Conservation (phyloP, 2,888 invertebrate genomes). For the Vanessa cardui region DNA sequence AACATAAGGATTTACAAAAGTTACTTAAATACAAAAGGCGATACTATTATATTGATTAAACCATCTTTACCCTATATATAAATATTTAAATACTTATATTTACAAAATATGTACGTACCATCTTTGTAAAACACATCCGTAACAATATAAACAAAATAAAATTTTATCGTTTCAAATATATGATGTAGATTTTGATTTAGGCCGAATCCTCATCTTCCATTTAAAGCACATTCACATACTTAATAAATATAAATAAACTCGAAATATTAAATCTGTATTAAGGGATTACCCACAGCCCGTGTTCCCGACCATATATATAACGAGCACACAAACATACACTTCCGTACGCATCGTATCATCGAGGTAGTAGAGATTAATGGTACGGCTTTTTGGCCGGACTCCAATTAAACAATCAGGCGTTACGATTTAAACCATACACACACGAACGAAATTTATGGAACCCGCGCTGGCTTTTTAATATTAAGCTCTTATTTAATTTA, state of each 20-base stretch:
- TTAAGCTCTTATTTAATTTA: conserved; percentile 58
- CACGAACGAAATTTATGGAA: conserved; percentile 65
- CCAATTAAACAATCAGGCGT: conserved; percentile 75
- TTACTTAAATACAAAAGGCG: too few species aligned
- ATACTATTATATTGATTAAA: too few species aligned
- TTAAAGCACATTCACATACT: background rate
- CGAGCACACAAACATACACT: conserved; percentile 35
- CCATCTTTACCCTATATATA: too few species aligned
- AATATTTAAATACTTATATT: too few species aligned
- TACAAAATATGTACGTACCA: too few species aligned
- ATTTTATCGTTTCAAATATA: too few species aligned
- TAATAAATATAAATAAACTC: conserved; percentile 9
- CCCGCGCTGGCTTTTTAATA: conserved; percentile 62
- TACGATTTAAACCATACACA: conserved; percentile 58
- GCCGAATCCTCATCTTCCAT: background rate
- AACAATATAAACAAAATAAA: too few species aligned
- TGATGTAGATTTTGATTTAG: too few species aligned
- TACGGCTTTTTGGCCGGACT: conserved; percentile 63
- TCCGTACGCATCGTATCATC: conserved; percentile 45
- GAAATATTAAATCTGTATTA: conserved; percentile 21
- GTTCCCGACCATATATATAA: conserved; percentile 19
- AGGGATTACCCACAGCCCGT: conserved; percentile 23
- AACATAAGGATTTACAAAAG: too few species aligned
- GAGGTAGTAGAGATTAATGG: conserved; percentile 44
- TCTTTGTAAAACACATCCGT: too few species aligned